These are phyloP conservation scores for Cybosia mesomella DNA, from an alignment of 2,888 invertebrate species.

Conservation along the genomic window DNA sequence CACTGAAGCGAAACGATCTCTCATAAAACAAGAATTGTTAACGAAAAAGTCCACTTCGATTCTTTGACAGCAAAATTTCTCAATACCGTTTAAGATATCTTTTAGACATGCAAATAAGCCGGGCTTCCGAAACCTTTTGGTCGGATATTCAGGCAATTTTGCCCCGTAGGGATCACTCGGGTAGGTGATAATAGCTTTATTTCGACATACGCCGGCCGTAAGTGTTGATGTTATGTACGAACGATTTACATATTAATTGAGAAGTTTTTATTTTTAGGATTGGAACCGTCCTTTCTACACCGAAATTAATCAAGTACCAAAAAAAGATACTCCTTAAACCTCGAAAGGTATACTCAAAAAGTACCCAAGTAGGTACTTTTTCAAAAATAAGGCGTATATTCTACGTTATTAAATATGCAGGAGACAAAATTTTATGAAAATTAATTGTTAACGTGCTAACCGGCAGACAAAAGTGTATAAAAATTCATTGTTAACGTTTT, in stretches of 20 bases:
- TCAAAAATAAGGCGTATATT: too few species aligned
- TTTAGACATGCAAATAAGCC: conserved; percentile 35
- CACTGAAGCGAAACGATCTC: neutral
- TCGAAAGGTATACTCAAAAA: too few species aligned
- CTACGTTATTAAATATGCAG: too few species aligned
- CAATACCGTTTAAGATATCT: conserved; percentile 20
- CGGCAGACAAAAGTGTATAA: too few species aligned
- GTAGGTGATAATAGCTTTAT: conserved; percentile 32
- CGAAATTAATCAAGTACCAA: neutral
- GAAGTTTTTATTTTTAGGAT: conserved; percentile 14
- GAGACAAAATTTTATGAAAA: too few species aligned
- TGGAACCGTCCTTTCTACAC: neutral
- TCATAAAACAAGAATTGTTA: conserved; percentile 9
- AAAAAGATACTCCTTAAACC: neutral
- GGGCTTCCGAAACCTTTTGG: conserved; percentile 25
- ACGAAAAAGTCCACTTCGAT: conserved; percentile 8
- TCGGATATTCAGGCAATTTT: conserved; percentile 24
- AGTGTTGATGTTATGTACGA: conserved; percentile 26
- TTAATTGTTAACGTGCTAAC: too few species aligned
- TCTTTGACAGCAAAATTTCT: conserved; percentile 15
- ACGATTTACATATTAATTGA: conserved; percentile 27
- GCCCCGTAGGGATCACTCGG: conserved; percentile 24
- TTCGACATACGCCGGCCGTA: conserved; percentile 18
- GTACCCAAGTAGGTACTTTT: too few species aligned
- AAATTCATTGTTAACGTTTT: too few species aligned